Evolutionary conservation across 2,113 vertebrate species (phyloP), one percentile per base, ranked within the genome.

Genomic region (Boulengeromyrus knoepffleri): DNA sequence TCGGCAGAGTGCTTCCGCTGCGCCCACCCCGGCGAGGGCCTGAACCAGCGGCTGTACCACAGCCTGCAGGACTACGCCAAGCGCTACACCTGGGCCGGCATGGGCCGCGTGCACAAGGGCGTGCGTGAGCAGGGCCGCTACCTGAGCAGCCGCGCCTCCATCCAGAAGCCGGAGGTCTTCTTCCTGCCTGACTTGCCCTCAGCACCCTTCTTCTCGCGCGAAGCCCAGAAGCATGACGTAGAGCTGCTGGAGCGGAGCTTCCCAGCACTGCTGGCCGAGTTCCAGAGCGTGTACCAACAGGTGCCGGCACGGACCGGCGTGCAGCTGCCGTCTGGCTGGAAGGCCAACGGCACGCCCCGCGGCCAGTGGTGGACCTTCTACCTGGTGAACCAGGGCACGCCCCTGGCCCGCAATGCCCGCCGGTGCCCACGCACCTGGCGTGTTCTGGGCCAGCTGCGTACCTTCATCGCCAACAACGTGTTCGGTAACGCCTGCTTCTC

Each of bases 401-500:
- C 97, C 1, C 94, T 99, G 92, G 97, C 97, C 91, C 95, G 97
- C 83, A 99, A 99, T 93, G 99, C 98, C 94, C 95, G 98, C 92
- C 96, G 97, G 88, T 99, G 99, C 94, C 98, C 98, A 45, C 97
- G 98, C 90, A 97, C 98, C 42, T 99, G 98, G 96, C 96, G 99
- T 93, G 96, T 99, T 89, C 97, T 99, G 7, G 97, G 98, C 53
- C 98, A 97, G 94, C 97, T 99, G 84, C 99, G 99, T 90, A 99
- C 99, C 93, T 99, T 98, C 95, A 97, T 99, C 87, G 96, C 97
- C 91, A 99, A 99, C 96, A 99, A 99, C 49, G 97, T 99, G 91
- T 99, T 99, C 88, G 99, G 99, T 80, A 99, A 99, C 2, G 99
- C 98, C 2, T 99, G 98, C 95, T 97, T 99, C 96, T 99, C 98